A percentile compares a stretch with the other conserved stretches of the same genome.
Evolutionary conservation across 2,113 vertebrate genomes (phyloP).

Genomic region (Labeo rohita): DNA sequence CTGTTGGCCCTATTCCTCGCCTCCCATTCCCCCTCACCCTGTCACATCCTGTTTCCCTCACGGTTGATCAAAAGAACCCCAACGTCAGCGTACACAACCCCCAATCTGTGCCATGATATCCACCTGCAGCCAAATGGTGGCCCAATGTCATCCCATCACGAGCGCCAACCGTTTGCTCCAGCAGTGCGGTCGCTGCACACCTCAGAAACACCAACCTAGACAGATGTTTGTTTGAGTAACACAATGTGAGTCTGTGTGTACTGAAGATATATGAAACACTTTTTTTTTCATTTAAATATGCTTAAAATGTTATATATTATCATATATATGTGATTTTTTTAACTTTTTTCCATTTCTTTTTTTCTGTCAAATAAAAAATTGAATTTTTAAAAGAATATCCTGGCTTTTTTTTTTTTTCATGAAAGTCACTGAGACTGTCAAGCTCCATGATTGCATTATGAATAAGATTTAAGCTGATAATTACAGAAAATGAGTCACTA

Average conservation of each 20-base stretch:
- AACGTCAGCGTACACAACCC: slow-evolving; percentile 61
- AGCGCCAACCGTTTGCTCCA: neutral
- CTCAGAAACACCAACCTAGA: neutral
- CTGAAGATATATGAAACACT: neutral
- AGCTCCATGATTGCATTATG: neutral
- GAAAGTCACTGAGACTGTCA: neutral
- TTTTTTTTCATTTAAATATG: neutral
- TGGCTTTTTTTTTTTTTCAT: neutral
- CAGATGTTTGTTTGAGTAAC: slow-evolving; percentile 10
- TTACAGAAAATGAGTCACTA: neutral
- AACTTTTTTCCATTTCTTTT: neutral
- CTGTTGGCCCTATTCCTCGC: slow-evolving; percentile 59
- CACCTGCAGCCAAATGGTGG: slow-evolving; percentile 22
- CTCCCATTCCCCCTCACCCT: slow-evolving; percentile 42
- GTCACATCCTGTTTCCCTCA: slow-evolving; percentile 66
- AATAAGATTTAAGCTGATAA: neutral
- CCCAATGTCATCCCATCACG: slow-evolving; percentile 29
- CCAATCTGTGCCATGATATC: slow-evolving; percentile 56
- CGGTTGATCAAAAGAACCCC: slow-evolving; percentile 69
- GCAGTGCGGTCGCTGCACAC: neutral
- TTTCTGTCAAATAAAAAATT: neutral
- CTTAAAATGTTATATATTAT: neutral
- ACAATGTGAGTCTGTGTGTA: neutral
- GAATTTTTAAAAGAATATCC: neutral
- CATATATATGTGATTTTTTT: neutral